These are phyloP conservation scores for Chloebia gouldiae DNA, from an alignment of 2,113 vertebrate genomes.

Conservation along the genomic window DNA sequence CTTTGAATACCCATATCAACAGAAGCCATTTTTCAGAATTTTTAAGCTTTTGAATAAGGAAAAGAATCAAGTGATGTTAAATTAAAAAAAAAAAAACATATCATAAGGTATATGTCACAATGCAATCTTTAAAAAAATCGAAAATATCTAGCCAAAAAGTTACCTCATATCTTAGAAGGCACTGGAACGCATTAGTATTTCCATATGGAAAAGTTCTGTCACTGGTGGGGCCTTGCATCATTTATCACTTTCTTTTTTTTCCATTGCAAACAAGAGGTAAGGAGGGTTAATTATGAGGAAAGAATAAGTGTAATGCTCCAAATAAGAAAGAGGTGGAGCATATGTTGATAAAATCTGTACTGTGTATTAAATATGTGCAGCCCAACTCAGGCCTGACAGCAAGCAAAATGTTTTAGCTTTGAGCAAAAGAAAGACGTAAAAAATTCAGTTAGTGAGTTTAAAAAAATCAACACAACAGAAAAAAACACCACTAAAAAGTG, in stretches of 20 bases:
- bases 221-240: background rate
- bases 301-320: background rate
- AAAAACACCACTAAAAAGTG: background rate
- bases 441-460: background rate
- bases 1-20: background rate
- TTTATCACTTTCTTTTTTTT: background rate
- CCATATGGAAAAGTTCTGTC: background rate
- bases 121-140: background rate
- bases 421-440: background rate
- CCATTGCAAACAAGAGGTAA: background rate
- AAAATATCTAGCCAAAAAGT: background rate
- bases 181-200: background rate
- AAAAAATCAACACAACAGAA: background rate
- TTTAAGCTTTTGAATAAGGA: background rate
- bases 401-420: background rate
- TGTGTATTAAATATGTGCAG: background rate
- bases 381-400: background rate
- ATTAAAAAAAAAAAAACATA: background rate
- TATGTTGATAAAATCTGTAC: background rate
- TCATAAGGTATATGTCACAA: background rate
- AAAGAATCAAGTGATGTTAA: background rate
- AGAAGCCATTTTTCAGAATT: background rate
- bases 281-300: background rate
- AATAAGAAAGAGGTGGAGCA: background rate
- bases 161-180: background rate